A percentile compares a stretch with the other conserved stretches of the same genome.
These are phyloP conservation scores for Colletes gigas DNA, from an alignment of 1,140 invertebrate species.

Conservation along the genomic window DNA sequence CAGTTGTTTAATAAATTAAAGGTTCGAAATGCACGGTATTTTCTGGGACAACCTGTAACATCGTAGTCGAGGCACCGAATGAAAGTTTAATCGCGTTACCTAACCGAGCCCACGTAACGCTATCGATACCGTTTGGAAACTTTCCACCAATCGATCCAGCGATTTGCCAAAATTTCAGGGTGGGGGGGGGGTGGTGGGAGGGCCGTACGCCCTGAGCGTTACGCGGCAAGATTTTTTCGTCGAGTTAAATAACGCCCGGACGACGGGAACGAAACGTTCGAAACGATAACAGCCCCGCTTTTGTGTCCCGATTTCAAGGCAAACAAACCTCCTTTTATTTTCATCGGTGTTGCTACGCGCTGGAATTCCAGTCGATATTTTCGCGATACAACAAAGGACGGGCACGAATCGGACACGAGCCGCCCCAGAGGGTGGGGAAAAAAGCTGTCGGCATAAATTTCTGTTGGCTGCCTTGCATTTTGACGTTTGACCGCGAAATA, in stretches of 20 bases:
- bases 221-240: too few relatives aligned
- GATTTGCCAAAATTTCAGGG: background rate
- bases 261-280: background rate
- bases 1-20: too few relatives aligned
- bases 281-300: background rate
- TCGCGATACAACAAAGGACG: background rate
- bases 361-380: background rate
- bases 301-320: background rate
- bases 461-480: slow-evolving; percentile 18
- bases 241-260: background rate
- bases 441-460: slow-evolving; percentile 29
- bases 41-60: too few relatives aligned
- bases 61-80: background rate
- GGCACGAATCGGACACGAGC: slow-evolving; percentile 1
- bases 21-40: too few relatives aligned
- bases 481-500: slow-evolving; percentile 34
- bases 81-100: background rate
- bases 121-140: too few relatives aligned
- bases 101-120: background rate
- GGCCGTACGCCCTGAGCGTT: too few relatives aligned
- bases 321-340: background rate
- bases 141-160: background rate
- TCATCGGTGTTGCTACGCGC: background rate
- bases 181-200: too few relatives aligned
- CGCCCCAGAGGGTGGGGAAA: background rate